Evolutionary conservation across 37 sponge, comb jelly and placozoan genomes (phyloP).

Genomic region (Spongilla lacustris): DNA sequence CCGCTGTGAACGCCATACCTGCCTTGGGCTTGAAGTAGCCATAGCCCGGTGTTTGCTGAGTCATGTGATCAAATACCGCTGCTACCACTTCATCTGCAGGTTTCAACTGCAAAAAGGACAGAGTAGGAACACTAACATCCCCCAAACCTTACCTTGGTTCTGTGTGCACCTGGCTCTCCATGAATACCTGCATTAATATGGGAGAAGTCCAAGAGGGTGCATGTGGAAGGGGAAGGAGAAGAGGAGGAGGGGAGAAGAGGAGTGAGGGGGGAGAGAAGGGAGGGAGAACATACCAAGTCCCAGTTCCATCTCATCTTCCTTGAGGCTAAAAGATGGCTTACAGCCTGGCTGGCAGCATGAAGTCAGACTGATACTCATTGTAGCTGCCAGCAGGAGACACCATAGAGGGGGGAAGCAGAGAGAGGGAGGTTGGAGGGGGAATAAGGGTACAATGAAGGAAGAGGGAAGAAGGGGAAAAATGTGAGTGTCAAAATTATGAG

Average conservation of each 20-base stretch:
- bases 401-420: background rate
- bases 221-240: background rate
- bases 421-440: background rate
- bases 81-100: slow-evolving; percentile 69
- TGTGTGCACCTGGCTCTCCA: slow-evolving; percentile 92
- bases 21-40: slow-evolving; percentile 55
- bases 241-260: background rate
- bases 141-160: slow-evolving; percentile 50
- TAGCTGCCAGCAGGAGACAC: slow-evolving; percentile 35
- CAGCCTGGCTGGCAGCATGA: slow-evolving; percentile 91
- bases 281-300: slow-evolving; percentile 69
- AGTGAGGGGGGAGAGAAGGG: background rate
- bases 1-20: slow-evolving; percentile 19
- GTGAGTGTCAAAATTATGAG: too few relatives aligned
- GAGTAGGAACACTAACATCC: background rate
- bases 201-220: background rate
- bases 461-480: too few relatives aligned
- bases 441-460: background rate
- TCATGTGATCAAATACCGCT: slow-evolving; percentile 68
- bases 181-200: slow-evolving; percentile 80
- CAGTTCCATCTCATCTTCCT: slow-evolving; percentile 86
- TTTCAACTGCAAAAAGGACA: slow-evolving; percentile 47
- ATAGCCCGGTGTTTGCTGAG: slow-evolving; percentile 59
- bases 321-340: slow-evolving; percentile 79
- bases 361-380: slow-evolving; percentile 91